Evolutionary conservation across 2,113 vertebrate species (phyloP), one percentile per base, ranked within the genome.

Genomic region (Caloenas nicobarica): DNA sequence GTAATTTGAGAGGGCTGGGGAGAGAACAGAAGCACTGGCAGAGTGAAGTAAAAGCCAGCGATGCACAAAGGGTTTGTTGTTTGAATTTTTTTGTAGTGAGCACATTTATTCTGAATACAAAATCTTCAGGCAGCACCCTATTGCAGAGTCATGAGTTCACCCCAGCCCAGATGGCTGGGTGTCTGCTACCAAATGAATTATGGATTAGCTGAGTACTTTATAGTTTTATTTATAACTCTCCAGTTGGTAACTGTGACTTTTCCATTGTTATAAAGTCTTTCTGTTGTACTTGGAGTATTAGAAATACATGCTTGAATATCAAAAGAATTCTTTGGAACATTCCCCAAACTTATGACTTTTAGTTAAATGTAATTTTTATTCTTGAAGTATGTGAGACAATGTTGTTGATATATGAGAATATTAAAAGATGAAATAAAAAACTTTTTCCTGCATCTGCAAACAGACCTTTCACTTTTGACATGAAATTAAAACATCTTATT

Each of bases 181-280:
- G 64, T 95, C 95, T 97, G 95, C 83, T 96, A 78, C 61, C 72
- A 73, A 68, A 95, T 97, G 89, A 97, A 96, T 97, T 97, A 93
- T 97, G 93, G 74, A 97, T 96, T 86, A 96, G 78, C 62, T 94
- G 77, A 95, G 96, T 97, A 94, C 91, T 96, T 96, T 92, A 95
- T 80, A 54, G 53, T 78, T 93, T 97, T 94, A 82, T 89, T 97
- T 96, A 87, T 92, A 86, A n/a, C 57, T 95, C 72, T 91, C 65
- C 54, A 48, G 72, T 91, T 3, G 2, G 60, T 94, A 94, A 91
- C 95, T 92, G 58, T 91, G 86, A 64, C 83, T 86, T 91, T 96
- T 88, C 87, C 77, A 74, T 96, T 87, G 21, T 95, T 96, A 48
- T 60, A 77, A 77, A 96, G 70, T 58, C 60, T 58, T 95, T 88